Evolutionary conservation across 2,797 vertebrate species (phyloP).

Genomic region (Micrastur ruficollis): DNA sequence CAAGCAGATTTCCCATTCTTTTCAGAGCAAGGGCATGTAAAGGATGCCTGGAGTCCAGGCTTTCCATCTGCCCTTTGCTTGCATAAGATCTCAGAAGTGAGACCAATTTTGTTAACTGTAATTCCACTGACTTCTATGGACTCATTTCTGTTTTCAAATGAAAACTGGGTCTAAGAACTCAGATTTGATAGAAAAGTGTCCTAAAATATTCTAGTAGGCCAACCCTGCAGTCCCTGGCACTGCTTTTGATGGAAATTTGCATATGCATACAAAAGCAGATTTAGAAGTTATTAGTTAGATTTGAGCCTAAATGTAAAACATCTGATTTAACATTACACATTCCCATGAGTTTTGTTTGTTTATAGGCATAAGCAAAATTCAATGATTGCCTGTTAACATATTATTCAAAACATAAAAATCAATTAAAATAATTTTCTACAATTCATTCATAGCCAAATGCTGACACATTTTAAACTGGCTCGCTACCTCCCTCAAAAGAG

Average conservation of each 20-base stretch:
- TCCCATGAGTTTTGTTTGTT: slow-evolving; percentile 15
- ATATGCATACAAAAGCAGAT: not conserved
- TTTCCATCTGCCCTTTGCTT: not conserved
- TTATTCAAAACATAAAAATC: slow-evolving; percentile 46
- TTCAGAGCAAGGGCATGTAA: not conserved
- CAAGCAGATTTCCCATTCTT: not conserved
- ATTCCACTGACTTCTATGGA: not conserved
- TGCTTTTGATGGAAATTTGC: not conserved
- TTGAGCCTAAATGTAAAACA: not conserved
- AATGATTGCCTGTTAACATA: not conserved
- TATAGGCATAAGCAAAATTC: slow-evolving; percentile 2
- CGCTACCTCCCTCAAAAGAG: not conserved
- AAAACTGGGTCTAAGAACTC: not conserved
- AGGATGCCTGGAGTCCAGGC: not conserved
- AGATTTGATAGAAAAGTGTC: not conserved
- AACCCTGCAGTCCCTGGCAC: not conserved
- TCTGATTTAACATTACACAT: not conserved
- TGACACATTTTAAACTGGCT: slow-evolving; percentile 26
- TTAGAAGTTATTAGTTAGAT: not conserved
- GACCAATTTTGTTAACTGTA: not conserved
- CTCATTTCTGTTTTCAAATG: not conserved
- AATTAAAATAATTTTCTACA: slow-evolving; percentile 38
- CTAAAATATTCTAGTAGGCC: not conserved
- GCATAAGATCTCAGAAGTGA: not conserved
- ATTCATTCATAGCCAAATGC: slow-evolving; percentile 17